phyloP scores from a whole-genome alignment of 2,888 invertebrate species.

The Andrena praecox region DNA sequence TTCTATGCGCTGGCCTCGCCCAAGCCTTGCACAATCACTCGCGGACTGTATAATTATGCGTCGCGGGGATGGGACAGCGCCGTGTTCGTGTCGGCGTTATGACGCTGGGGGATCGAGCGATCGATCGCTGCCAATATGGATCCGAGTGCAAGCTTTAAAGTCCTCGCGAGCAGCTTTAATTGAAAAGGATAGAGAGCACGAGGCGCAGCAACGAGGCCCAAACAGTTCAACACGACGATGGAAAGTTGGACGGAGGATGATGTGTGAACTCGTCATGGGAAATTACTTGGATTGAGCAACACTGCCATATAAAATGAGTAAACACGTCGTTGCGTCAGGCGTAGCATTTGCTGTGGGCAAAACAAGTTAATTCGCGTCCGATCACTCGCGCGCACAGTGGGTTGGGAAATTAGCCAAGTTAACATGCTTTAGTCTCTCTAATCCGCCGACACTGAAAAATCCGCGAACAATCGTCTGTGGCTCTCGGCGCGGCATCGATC shows the following conservation, averaged over 20 bases:
- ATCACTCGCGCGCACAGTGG: too few relatives aligned
- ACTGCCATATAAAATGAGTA: too few relatives aligned
- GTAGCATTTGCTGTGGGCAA: too few relatives aligned
- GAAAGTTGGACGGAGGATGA: neutral
- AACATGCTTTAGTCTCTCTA: neutral
- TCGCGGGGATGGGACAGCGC: constrained; percentile 65
- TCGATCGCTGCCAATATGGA: neutral
- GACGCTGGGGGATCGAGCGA: neutral
- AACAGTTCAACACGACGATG: neutral
- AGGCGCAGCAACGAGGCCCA: neutral
- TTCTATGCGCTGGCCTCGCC: constrained; percentile 76
- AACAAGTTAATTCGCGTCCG: too few relatives aligned
- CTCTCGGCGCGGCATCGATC: constrained; percentile 18
- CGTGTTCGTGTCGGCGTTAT: constrained; percentile 17
- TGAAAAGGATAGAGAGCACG: neutral
- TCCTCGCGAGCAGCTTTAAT: neutral
- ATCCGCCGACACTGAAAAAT: constrained; percentile 1
- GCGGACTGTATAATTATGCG: constrained; percentile 65
- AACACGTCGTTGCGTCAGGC: too few relatives aligned
- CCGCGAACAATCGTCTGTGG: constrained; percentile 36
- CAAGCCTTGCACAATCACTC: constrained; percentile 70
- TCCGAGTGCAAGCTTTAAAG: neutral
- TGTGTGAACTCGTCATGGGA: too few relatives aligned
- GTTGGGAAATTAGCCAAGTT: too few relatives aligned
- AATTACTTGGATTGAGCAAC: too few relatives aligned